These are phyloP conservation scores for Oopsacas minuta DNA, from an alignment of 37 sponge, comb jelly and placozoan species.

Conservation along the genomic window DNA sequence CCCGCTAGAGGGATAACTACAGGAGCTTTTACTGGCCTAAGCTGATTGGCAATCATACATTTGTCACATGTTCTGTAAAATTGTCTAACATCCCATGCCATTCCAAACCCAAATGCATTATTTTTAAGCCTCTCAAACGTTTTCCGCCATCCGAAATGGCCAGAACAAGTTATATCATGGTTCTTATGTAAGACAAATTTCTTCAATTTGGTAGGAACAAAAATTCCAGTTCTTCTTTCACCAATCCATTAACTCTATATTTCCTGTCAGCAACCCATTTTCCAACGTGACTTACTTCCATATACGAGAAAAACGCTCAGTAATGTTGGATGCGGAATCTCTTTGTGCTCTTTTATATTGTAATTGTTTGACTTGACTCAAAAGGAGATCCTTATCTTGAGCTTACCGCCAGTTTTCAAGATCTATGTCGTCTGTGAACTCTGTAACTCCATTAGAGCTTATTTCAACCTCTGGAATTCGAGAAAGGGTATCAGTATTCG, in stretches of 20 bases:
- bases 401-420: not conserved
- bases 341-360: not conserved
- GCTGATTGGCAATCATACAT: slow-evolving; percentile 23
- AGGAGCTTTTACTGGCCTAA: slow-evolving; percentile 20
- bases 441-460: not conserved
- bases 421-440: not conserved
- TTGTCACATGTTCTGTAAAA: slow-evolving; percentile 29
- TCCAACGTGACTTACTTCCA: slow-evolving; percentile 28
- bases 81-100: slow-evolving; percentile 27
- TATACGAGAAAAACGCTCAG: slow-evolving; percentile 26
- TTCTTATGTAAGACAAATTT: not conserved
- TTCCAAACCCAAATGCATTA: slow-evolving; percentile 38
- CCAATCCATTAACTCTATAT: slow-evolving; percentile 21
- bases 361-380: not conserved
- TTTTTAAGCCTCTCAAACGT: slow-evolving; percentile 27
- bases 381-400: not conserved
- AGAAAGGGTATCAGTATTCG: slow-evolving; percentile 45
- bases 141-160: slow-evolving; percentile 37
- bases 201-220: not conserved
- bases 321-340: not conserved
- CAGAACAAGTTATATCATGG: not conserved
- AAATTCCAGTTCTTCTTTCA: not conserved
- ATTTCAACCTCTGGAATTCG: not conserved
- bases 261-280: slow-evolving; percentile 27
- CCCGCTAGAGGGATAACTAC: not conserved